Percentiles rank a stretch among this genome's conserved stretches.
Conservation (phyloP, 2,113 vertebrate species). For the Gobio gobio region DNA sequence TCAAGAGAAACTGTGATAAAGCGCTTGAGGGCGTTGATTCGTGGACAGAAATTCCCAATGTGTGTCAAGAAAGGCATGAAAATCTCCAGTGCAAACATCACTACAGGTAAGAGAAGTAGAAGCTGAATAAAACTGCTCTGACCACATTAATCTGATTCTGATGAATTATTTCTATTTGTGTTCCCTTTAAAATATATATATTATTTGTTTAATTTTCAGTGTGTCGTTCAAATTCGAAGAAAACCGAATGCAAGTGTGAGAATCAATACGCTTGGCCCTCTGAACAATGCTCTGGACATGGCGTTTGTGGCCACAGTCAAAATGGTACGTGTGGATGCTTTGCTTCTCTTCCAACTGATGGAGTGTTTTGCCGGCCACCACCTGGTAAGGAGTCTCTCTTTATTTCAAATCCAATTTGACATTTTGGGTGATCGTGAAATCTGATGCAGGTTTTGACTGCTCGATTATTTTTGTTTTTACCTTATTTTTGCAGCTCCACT, state of each 20-base stretch:
- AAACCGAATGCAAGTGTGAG: not conserved
- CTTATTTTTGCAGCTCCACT: not conserved
- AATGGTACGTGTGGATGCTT: not conserved
- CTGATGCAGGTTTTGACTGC: not conserved
- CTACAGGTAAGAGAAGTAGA: not conserved
- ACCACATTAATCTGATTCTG: not conserved
- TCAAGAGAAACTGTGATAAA: not conserved
- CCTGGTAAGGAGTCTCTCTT: not conserved
- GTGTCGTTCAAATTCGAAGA: not conserved
- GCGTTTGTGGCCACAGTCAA: not conserved
- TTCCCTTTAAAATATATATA: no score
- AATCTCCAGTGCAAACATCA: not conserved
- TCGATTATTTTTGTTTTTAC: accelerated
- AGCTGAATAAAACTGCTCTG: not conserved
- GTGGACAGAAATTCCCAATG: not conserved
- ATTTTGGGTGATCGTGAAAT: no score
- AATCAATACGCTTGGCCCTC: not conserved
- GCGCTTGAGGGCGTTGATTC: not conserved
- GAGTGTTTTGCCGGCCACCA: not conserved
- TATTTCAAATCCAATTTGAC: no score
- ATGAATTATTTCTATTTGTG: no score
- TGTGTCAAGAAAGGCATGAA: not conserved
- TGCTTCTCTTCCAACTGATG: not conserved
- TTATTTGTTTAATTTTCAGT: not conserved
- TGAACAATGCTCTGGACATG: slow-evolving; percentile 1